Base-by-base conservation (phyloP, 2,113 vertebrate species). In the Athene noctua region DNA sequence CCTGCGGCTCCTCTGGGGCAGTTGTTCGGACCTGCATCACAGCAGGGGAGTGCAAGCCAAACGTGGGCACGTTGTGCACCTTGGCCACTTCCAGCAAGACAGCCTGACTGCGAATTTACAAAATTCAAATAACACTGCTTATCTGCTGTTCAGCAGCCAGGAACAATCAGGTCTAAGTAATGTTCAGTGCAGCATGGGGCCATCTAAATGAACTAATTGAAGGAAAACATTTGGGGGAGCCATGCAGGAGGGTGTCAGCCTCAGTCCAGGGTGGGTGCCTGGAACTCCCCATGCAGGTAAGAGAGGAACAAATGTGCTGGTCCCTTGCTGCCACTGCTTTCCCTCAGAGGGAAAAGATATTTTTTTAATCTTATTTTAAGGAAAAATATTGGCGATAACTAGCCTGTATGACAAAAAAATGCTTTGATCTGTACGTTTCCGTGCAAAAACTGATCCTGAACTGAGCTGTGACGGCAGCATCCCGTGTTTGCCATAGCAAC, bases 121-220 rank as follows among this genome's bases (percentile, higher is more conserved):
- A 42, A 80, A 57, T 36, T 57, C 90, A 54, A 93, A 82, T 91
- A 81, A 80, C 1, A 38, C 58, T 55, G 58, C 86, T 94, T 92
- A 91, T 65, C 82, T 95, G 82, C 63, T 23, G 19, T 82, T 90
- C 94, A 75, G 65, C 71, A 68, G 84, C 36, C 74, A 92, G 93
- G 55, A 38, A 67, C n/a, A 67, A 93, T 96, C 87, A 94, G 27
- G 68, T 79, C 88, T 95, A 85, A 94, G 89, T 86, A 90, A 86
- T 72, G 88, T 26, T 92, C 27, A 44, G 44, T 55, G 92, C 95
- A 97, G 75, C 86, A 80, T 77, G 81, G 82, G 49, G 36, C 78
- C 80, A 72, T 47, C 49, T 86, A 88, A 63, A 91, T 59, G 77
- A 97, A 62, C 80, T 85, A 67, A 94, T 23, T 75, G 54, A 93